phyloP scores from a whole-genome alignment of 2,888 invertebrate genomes.

The Sphecodes monilicornis region DNA sequence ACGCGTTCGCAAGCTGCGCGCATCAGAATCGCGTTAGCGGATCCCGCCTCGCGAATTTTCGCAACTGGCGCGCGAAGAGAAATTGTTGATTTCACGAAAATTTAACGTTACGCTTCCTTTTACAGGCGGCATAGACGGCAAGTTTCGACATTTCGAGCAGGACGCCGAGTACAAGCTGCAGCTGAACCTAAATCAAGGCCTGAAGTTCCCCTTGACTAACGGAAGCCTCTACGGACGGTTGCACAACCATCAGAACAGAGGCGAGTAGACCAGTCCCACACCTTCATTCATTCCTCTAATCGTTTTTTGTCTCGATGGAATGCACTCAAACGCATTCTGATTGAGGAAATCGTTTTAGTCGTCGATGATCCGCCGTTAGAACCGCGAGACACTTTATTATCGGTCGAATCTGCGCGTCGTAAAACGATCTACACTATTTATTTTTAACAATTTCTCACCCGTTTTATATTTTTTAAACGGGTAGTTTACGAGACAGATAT shows the following conservation, averaged over 20 bases:
- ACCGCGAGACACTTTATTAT: not conserved
- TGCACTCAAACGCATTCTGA: not conserved
- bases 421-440: not conserved
- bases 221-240: slow-evolving; percentile 87
- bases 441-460: not conserved
- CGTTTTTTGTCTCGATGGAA: not conserved
- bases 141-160: slow-evolving; percentile 86
- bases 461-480: not conserved
- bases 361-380: not conserved
- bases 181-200: slow-evolving; percentile 84
- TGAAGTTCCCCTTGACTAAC: slow-evolving; percentile 87
- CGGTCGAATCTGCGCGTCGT: not conserved
- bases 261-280: slow-evolving; percentile 55
- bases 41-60: slow-evolving; percentile 25
- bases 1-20: not conserved
- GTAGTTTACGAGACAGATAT: not conserved
- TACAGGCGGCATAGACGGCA: slow-evolving; percentile 86
- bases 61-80: slow-evolving; percentile 29
- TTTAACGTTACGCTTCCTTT: slow-evolving; percentile 63
- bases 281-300: not conserved
- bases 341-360: not conserved
- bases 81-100: slow-evolving; percentile 42
- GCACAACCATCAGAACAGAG: slow-evolving; percentile 84
- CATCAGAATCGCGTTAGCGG: not conserved
- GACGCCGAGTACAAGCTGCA: slow-evolving; percentile 83